These are phyloP conservation scores for Cassiopea andromeda DNA, from an alignment of 30 jellyfish, hydroid and myxozoan genomes.

Conservation along the genomic window DNA sequence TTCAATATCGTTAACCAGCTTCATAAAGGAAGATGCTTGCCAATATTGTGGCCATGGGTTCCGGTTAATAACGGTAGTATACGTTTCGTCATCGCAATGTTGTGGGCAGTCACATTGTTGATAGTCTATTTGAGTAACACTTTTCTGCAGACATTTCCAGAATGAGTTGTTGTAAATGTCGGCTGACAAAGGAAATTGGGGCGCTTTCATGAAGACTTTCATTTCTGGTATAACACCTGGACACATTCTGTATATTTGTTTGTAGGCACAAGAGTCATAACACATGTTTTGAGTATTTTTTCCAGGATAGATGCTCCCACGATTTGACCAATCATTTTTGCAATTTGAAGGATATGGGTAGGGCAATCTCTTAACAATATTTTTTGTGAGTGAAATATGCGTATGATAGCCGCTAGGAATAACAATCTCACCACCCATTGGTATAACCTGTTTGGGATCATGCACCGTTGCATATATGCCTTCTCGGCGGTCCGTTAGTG, in stretches of 20 bases:
- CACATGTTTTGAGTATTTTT: slow-evolving; percentile 8
- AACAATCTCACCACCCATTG: not conserved
- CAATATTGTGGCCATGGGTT: slow-evolving; percentile 54
- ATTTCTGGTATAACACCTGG: slow-evolving; percentile 11
- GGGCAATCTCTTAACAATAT: slow-evolving; percentile 1
- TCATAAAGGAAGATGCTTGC: slow-evolving; percentile 2
- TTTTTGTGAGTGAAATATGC: not conserved
- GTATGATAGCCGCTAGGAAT: slow-evolving; percentile 28
- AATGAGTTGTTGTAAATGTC: not conserved
- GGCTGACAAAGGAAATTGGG: not conserved
- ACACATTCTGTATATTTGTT: not conserved
- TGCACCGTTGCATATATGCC: slow-evolving; percentile 7
- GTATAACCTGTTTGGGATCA: not conserved
- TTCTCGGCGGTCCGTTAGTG: not conserved
- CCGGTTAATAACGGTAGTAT: not conserved
- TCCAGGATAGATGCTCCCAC: slow-evolving; percentile 7
- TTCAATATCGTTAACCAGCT: not conserved
- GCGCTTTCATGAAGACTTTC: not conserved
- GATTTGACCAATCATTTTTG: not conserved
- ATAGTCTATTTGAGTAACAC: not conserved
- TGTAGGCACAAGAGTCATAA: slow-evolving; percentile 4
- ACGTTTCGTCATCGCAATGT: slow-evolving; percentile 15
- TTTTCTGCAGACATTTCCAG: not conserved
- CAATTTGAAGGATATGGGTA: slow-evolving; percentile 20
- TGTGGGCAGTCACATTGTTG: not conserved